Evolutionary conservation across 2,888 invertebrate species (phyloP).

Genomic region (Odontocolon sp.): DNA sequence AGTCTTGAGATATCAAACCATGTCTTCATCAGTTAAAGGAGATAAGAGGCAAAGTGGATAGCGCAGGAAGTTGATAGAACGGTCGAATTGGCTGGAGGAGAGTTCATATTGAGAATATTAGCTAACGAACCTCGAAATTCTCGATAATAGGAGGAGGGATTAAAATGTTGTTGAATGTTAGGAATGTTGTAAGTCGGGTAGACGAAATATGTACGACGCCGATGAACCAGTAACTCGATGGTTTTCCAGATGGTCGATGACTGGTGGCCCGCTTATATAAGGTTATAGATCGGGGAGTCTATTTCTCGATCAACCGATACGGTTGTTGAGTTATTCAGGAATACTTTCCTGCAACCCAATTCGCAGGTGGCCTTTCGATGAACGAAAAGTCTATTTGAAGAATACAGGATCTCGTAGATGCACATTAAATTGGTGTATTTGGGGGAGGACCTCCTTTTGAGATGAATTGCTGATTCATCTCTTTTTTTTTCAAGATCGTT

Average conservation of each 20-base stretch:
- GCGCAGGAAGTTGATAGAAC: background rate
- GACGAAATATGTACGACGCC: background rate
- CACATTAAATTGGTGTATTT: background rate
- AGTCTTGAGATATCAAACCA: too few relatives aligned
- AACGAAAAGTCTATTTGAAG: background rate
- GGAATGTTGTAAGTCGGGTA: too few relatives aligned
- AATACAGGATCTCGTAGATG: background rate
- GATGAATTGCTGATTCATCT: too few relatives aligned
- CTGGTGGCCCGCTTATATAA: background rate
- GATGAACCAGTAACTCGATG: background rate
- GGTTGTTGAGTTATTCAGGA: conserved; percentile 19
- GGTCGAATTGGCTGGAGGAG: background rate
- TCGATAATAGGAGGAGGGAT: background rate
- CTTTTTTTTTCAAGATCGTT: background rate
- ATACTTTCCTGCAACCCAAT: conserved; percentile 47
- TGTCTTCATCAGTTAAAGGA: too few relatives aligned
- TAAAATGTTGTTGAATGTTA: too few relatives aligned
- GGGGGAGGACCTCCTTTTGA: too few relatives aligned
- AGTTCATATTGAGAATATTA: conserved; percentile 2
- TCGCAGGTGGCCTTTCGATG: conserved; percentile 33
- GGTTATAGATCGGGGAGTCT: conserved; percentile 36
- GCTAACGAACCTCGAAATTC: background rate
- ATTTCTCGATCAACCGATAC: conserved; percentile 33
- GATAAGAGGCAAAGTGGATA: background rate
- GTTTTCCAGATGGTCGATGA: background rate